Evolutionary conservation across 2,113 vertebrate species (phyloP).

Genomic region (Eulemur rufifrons): DNA sequence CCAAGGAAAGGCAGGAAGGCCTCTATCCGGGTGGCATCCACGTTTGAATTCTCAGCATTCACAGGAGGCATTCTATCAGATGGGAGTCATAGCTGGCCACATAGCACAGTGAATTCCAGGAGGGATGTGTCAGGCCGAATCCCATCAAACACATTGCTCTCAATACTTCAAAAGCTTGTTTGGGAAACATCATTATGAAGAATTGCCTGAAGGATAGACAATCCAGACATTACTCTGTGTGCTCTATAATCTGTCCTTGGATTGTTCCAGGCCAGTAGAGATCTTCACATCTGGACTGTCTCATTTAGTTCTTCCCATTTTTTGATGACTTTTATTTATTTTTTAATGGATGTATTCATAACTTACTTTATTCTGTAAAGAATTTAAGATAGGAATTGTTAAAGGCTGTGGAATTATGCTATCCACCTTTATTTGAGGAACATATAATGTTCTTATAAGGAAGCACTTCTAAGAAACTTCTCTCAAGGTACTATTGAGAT

Average conservation of each 20-base stretch:
- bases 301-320: background rate
- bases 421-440: background rate
- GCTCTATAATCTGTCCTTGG: background rate
- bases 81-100: background rate
- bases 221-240: background rate
- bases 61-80: background rate
- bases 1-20: background rate
- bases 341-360: background rate
- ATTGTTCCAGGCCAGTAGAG: background rate
- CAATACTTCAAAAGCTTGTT: background rate
- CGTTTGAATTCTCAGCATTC: background rate
- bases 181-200: background rate
- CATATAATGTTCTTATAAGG: no score
- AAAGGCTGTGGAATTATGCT: background rate
- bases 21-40: background rate
- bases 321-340: background rate
- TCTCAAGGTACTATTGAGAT: background rate
- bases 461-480: background rate
- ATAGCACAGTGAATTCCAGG: background rate
- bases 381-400: background rate
- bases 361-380: background rate
- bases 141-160: background rate
- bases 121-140: conserved; percentile 12
- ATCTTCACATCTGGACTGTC: background rate
- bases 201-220: background rate